phyloP scores from a whole-genome alignment of 1,140 invertebrate species.

The Psilanteris sp. region DNA sequence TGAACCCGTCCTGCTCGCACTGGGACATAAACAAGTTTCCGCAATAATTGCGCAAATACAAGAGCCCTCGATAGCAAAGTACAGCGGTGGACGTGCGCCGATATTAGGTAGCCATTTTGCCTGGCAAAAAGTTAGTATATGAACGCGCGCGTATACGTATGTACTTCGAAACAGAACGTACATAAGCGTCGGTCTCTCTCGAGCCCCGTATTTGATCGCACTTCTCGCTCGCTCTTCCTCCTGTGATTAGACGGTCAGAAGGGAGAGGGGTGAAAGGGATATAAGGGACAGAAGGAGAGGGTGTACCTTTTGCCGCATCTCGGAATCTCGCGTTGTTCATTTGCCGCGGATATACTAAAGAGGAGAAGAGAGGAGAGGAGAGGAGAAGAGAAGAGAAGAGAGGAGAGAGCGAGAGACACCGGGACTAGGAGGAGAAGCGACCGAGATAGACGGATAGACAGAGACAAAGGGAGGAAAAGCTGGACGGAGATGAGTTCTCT shows the following conservation, averaged over 20 bases:
- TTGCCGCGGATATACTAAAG: slow-evolving; percentile 40
- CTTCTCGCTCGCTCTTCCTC: slow-evolving; percentile 52
- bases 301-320: slow-evolving; percentile 76
- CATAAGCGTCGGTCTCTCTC: slow-evolving; percentile 18
- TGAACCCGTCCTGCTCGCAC: not conserved
- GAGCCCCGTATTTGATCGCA: slow-evolving; percentile 6
- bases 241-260: slow-evolving; percentile 59
- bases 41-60: slow-evolving; percentile 17
- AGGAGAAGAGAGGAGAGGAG: slow-evolving; percentile 19
- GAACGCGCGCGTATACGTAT: slow-evolving; percentile 17
- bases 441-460: slow-evolving; percentile 27
- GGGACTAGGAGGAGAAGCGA: slow-evolving; percentile 4
- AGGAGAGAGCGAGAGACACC: slow-evolving; percentile 4
- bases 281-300: slow-evolving; percentile 65
- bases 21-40: slow-evolving; percentile 7
- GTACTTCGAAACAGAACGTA: slow-evolving; percentile 35
- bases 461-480: slow-evolving; percentile 44
- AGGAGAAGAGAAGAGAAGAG: slow-evolving; percentile 1
- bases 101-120: slow-evolving; percentile 54
- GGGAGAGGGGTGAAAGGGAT: slow-evolving; percentile 47
- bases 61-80: slow-evolving; percentile 8
- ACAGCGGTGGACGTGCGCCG: slow-evolving; percentile 5
- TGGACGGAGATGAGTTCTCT: slow-evolving; percentile 45
- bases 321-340: slow-evolving; percentile 74
- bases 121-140: slow-evolving; percentile 45